Percentiles rank a stretch among this genome's conserved stretches.
Evolutionary conservation across 2,888 invertebrate genomes (phyloP).

Genomic region (Phoenoteleia sp.): DNA sequence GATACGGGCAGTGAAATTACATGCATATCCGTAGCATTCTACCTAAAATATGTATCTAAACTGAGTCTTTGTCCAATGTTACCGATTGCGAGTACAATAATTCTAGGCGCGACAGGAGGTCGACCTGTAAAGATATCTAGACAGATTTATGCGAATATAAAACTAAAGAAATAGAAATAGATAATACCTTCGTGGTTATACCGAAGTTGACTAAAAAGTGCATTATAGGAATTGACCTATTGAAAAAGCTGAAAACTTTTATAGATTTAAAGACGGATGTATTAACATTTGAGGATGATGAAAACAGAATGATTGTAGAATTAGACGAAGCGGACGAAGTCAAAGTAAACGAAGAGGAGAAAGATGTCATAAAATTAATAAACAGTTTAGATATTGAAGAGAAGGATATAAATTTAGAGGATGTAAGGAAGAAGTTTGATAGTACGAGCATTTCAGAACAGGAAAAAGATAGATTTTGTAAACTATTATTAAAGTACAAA

Average conservation of each 20-base stretch:
- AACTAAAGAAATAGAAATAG: neutral
- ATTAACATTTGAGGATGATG: too few relatives aligned
- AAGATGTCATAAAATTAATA: too few relatives aligned
- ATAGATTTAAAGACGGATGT: neutral
- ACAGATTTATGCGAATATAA: slow-evolving; percentile 8
- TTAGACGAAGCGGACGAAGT: too few relatives aligned
- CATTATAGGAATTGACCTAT: neutral
- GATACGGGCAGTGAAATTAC: slow-evolving; percentile 37
- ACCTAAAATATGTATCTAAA: neutral
- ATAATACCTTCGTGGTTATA: neutral
- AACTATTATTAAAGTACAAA: neutral
- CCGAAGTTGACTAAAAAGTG: neutral
- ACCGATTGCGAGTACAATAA: neutral
- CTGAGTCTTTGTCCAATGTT: neutral
- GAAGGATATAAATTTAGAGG: too few relatives aligned
- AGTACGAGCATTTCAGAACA: too few relatives aligned
- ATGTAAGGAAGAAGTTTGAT: too few relatives aligned
- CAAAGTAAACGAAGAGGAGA: too few relatives aligned
- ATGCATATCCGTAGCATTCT: slow-evolving; percentile 27
- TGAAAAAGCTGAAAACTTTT: neutral
- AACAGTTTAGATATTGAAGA: too few relatives aligned
- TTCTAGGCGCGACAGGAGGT: neutral
- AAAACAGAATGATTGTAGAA: too few relatives aligned
- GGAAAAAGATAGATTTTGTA: too few relatives aligned
- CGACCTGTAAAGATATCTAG: slow-evolving; percentile 9